Conservation (phyloP, 2,888 invertebrate species). For the Imbricaverruca yamaguchii region DNA sequence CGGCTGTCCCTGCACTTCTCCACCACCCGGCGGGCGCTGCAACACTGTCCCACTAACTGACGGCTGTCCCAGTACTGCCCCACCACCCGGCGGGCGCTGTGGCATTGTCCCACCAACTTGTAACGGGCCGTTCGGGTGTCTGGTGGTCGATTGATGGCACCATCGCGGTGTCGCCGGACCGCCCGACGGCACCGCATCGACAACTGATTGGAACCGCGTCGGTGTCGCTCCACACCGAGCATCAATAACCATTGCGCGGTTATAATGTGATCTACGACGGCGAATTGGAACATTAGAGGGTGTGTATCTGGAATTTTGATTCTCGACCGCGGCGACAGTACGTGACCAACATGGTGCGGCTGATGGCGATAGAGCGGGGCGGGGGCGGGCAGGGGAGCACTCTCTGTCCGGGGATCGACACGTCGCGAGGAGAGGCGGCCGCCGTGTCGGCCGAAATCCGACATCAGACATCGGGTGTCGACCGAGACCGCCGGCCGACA, state of each 20-base stretch:
- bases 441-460: background rate
- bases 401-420: background rate
- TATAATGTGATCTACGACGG: conserved; percentile 15
- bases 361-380: background rate
- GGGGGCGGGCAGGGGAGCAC: background rate
- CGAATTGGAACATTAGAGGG: conserved; percentile 17
- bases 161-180: background rate
- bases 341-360: background rate
- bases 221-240: background rate
- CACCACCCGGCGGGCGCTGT: no score
- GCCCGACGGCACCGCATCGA: background rate
- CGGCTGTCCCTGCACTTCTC: no score
- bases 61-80: no score
- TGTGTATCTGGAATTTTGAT: conserved; percentile 21
- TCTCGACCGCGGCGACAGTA: background rate
- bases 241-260: background rate
- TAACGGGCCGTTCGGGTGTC: background rate
- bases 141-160: background rate
- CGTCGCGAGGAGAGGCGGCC: background rate
- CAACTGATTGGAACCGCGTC: background rate
- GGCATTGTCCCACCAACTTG: no score
- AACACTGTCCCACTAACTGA: no score
- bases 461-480: background rate
- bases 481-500: background rate
- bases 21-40: no score